Base-by-base conservation (phyloP, 2,888 invertebrate species). In the Nycteola revayana region DNA sequence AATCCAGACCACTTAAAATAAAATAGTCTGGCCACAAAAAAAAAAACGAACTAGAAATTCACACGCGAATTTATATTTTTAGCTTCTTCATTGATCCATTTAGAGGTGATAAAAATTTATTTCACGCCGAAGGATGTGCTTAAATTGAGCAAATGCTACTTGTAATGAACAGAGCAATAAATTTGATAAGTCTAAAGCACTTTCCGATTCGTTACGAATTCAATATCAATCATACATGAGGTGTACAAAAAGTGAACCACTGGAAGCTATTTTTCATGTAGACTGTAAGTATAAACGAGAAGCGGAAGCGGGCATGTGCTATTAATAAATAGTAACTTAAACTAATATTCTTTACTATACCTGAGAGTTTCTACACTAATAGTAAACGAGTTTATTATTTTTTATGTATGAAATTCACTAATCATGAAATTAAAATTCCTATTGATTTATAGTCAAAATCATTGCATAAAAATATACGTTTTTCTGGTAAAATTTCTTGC, bases 201-300 rank as follows among this genome's bases (percentile, higher is more conserved):
- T 77, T 75, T 73, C 58, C 64, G 59, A 81, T 82, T 83, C 75
- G 77, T 75, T 77, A 71, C 73, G 67, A 74, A 70, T 75, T 66
- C 63, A 59, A 78, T 79, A 82, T 82, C 76, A 81, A 82, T 83
- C 80, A 76, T 55, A 53, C 34, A 49, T 45, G 52, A 42, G 56
- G 22, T 27, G 39, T 25, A 44, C 48, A 58, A 58, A 63, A 64
- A 59, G 35, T 32, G 55, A 51, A 68, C 65, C 67, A 66, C 70
- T 56, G 66, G 62, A 21, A 21, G 7, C 21, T 21, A 21, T 21
- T 21, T 21, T 21, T n/a, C 7, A 21, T 2, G 49, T 60, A 53
- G 48, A 57, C 49, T 58, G 41, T 29, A 14, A 48, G 39, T 28
- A 1, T 36, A 53, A 51, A 36, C 35, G 11, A 54, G 28, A 56